Evolutionary conservation across 2,113 vertebrate species (phyloP).

Genomic region (Silurus glanis): DNA sequence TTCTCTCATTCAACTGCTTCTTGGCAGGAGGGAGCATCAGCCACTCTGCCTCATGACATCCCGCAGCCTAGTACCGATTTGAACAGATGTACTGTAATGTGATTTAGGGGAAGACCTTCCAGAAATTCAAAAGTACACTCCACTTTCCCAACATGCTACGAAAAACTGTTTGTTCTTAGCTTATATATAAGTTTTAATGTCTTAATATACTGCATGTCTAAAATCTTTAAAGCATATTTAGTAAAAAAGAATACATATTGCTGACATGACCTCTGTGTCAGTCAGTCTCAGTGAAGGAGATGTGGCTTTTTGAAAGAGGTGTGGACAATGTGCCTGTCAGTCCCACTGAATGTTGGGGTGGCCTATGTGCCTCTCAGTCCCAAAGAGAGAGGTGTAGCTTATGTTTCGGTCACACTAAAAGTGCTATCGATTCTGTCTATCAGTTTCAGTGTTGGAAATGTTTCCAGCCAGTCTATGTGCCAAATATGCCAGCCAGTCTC

Average conservation of each 20-base stretch:
- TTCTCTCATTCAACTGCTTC: constrained; percentile 10
- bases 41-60: not conserved
- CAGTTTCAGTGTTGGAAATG: too few species aligned
- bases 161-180: not conserved
- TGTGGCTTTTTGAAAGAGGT: not conserved
- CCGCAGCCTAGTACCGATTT: not conserved
- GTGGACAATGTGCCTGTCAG: not conserved
- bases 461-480: too few species aligned
- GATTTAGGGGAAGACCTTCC: not conserved
- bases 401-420: too few species aligned
- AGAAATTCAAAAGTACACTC: not conserved
- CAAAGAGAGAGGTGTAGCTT: not conserved
- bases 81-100: constrained; percentile 17
- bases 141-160: not conserved
- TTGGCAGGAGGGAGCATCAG: not conserved
- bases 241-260: not conserved
- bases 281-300: not conserved
- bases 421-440: too few species aligned
- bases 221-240: not conserved
- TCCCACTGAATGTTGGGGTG: not conserved
- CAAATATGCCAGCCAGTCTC: too few species aligned
- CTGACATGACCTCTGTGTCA: not conserved
- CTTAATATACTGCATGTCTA: not conserved
- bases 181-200: not conserved
- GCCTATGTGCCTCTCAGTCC: not conserved